Conservation (phyloP, 2,113 vertebrate genomes). For the Cyphomyrus plagiostoma region DNA sequence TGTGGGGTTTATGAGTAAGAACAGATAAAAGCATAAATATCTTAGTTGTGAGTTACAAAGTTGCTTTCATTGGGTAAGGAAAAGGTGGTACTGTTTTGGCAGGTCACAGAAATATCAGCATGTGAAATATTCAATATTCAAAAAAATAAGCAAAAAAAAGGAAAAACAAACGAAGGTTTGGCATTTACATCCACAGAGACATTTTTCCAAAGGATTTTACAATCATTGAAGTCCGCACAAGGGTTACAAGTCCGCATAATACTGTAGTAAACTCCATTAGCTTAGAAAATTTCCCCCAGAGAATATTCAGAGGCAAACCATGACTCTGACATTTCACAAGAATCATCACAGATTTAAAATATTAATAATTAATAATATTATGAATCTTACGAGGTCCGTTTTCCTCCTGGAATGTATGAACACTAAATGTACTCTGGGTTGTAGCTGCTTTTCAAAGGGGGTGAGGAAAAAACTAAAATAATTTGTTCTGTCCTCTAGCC, state of each 20-base stretch:
- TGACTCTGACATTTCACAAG: background rate
- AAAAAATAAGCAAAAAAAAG: background rate
- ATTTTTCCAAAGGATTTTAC: background rate
- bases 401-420: background rate
- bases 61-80: background rate
- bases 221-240: too few relatives aligned
- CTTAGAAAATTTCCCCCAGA: background rate
- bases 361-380: too few relatives aligned
- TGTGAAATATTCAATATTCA: background rate
- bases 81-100: background rate
- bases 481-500: background rate
- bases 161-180: background rate
- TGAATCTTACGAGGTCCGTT: too few relatives aligned
- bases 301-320: background rate
- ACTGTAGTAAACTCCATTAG: background rate
- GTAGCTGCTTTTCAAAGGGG: background rate
- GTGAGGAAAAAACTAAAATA: background rate
- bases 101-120: background rate
- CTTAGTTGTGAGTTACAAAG: background rate
- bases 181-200: background rate
- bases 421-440: background rate
- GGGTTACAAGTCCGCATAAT: background rate
- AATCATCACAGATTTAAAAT: slow-evolving; percentile 6
- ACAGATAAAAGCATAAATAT: background rate
- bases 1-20: background rate